Percentiles rank a stretch among this genome's conserved stretches.
These are phyloP conservation scores for Coreius guichenoti DNA, from an alignment of 2,797 vertebrate genomes.

Conservation along the genomic window DNA sequence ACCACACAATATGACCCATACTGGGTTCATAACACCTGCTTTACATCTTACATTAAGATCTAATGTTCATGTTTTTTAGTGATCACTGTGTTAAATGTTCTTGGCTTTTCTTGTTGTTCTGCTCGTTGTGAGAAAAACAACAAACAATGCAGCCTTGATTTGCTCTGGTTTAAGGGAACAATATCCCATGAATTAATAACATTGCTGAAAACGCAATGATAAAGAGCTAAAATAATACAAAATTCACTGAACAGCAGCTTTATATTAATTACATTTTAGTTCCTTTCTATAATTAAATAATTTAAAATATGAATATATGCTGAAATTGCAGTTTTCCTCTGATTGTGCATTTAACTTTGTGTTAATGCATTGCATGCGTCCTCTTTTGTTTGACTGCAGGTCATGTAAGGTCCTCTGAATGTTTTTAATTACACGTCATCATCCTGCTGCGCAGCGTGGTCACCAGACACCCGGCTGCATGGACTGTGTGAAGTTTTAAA, in stretches of 20 bases:
- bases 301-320: background rate
- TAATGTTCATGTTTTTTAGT: background rate
- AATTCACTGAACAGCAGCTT: background rate
- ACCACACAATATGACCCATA: too few relatives aligned
- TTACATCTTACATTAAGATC: background rate
- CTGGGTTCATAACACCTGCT: too few relatives aligned
- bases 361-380: background rate
- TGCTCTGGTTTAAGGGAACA: background rate
- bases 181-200: background rate
- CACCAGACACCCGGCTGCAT: slow-evolving; percentile 11
- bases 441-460: slow-evolving; percentile 21
- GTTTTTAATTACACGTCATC: slow-evolving; percentile 39
- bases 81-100: background rate
- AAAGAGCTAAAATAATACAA: background rate
- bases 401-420: slow-evolving; percentile 32
- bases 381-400: slow-evolving; percentile 3
- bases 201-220: background rate
- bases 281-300: background rate
- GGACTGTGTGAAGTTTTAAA: slow-evolving; percentile 26
- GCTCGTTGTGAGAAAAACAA: background rate
- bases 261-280: background rate
- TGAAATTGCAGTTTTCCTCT: background rate
- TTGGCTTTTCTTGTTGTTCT: background rate
- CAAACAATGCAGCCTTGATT: background rate
- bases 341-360: too few relatives aligned